Base-by-base conservation (phyloP, 2,888 invertebrate species). In the Oasisia sp. region DNA sequence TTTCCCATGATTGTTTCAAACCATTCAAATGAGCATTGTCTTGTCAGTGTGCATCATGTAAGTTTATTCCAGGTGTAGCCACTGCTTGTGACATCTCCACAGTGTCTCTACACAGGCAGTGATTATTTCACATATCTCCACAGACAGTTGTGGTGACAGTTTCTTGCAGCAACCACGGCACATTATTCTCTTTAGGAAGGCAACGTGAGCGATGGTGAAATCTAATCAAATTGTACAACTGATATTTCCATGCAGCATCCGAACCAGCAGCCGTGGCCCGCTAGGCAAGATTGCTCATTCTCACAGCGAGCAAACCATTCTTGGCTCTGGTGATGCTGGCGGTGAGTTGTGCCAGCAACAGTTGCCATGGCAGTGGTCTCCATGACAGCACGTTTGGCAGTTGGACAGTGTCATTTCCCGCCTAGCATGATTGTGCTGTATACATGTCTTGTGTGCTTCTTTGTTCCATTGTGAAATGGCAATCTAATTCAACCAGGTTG, bases 201-300 rank as follows among this genome's bases (percentile, higher is more conserved):
- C 19, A 19, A 74, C 27, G 19, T 74, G 5, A 74, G 19, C 19
- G 7, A 74, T 74, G 74, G 27, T 74, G 27, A 74, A 74, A 74
- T 19, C 27, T 74, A 74, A 19, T 74, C 38, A 38, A 38, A 38
- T 38, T 38, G 19, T 74, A 74, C 74, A 32, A 38, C 94, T 94
- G 74, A 74, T 7, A n/a, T 74, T 74, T 74, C 27, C 74, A 74
- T 74, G 19, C 93, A 97, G 99, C 94, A 97, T 99, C 93, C 98
- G 99, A 91, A 98, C 99, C n/a, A 98, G 99, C 32, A 98, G 98
- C 50, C 98, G 97, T 93, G 96, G 74, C 74, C 74, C 74, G 27
- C 74, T 97, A 0, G 98, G 99, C 45, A 98, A 98, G 97, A 97
- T 99, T 94, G 98, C 98, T 56, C 92, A 93, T 58, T 93, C 93